Conservation (phyloP, 2,797 vertebrate genomes). For the Sebastes cheni region DNA sequence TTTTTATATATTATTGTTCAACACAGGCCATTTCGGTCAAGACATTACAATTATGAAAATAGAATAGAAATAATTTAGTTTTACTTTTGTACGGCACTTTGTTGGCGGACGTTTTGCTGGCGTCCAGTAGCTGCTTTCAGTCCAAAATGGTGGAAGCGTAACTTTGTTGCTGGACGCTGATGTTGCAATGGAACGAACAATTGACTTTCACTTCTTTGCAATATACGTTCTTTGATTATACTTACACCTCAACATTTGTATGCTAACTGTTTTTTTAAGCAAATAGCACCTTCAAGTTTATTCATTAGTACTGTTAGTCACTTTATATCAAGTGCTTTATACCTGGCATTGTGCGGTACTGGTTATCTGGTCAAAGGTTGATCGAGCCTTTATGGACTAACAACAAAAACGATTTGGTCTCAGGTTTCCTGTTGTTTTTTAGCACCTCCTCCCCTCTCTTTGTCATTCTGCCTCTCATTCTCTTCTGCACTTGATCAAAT, state of each 20-base stretch:
- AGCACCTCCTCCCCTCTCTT: not conserved
- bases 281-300: not conserved
- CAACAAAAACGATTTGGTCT: not conserved
- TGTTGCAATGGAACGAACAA: no score
- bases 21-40: no score
- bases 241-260: no score
- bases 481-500: not conserved
- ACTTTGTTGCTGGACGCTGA: no score
- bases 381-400: not conserved
- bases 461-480: not conserved
- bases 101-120: fast-evolving
- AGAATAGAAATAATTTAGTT: no score
- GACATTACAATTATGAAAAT: no score
- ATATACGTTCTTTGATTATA: no score
- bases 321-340: not conserved
- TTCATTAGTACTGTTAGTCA: not conserved
- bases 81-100: no score
- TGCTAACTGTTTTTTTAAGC: no score
- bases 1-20: fast-evolving
- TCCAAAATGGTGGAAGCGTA: no score
- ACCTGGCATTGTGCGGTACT: no score
- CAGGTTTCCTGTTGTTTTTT: not conserved
- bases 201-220: no score
- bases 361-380: not conserved
- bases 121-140: fast-evolving